phyloP scores from a whole-genome alignment of 2,888 invertebrate genomes.

The Tenthredo distinguenda region DNA sequence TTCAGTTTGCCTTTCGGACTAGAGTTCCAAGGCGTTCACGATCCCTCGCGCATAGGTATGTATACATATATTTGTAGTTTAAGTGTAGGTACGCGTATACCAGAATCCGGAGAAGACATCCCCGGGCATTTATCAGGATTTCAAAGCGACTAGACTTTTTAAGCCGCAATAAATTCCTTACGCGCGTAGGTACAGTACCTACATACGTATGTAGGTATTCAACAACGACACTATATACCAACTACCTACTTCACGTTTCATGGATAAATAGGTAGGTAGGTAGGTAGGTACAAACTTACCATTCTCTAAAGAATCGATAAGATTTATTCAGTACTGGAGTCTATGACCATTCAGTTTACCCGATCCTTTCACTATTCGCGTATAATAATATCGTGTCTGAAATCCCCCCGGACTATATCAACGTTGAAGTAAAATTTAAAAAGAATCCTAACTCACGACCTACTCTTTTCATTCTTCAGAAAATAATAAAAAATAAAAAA shows the following conservation, averaged over 20 bases:
- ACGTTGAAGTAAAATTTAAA: not conserved
- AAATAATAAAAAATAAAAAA: not conserved
- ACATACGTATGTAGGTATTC: slow-evolving; percentile 20
- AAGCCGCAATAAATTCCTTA: slow-evolving; percentile 77
- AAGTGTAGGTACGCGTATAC: not conserved
- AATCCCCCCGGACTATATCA: not conserved
- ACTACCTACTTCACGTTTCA: slow-evolving; percentile 3
- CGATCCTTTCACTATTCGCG: not conserved
- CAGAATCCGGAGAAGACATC: slow-evolving; percentile 54
- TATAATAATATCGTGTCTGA: not conserved
- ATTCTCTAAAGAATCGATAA: slow-evolving; percentile 35
- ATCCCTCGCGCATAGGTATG: not conserved
- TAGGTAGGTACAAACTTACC: not conserved
- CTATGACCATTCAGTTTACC: not conserved
- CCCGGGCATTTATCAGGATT: slow-evolving; percentile 84
- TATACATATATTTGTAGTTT: not conserved
- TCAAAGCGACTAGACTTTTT: slow-evolving; percentile 82
- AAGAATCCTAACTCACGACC: not conserved
- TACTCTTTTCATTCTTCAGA: not conserved
- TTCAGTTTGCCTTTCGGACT: slow-evolving; percentile 75
- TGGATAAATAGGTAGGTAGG: not conserved
- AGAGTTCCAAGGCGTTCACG: slow-evolving; percentile 27
- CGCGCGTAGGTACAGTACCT: slow-evolving; percentile 55
- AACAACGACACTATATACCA: slow-evolving; percentile 4
- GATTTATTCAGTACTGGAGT: slow-evolving; percentile 8